Percentiles rank a stretch among this genome's conserved stretches.
These are phyloP conservation scores for Himantopus leucocephalus DNA, from an alignment of 2,113 vertebrate genomes.

Conservation along the genomic window DNA sequence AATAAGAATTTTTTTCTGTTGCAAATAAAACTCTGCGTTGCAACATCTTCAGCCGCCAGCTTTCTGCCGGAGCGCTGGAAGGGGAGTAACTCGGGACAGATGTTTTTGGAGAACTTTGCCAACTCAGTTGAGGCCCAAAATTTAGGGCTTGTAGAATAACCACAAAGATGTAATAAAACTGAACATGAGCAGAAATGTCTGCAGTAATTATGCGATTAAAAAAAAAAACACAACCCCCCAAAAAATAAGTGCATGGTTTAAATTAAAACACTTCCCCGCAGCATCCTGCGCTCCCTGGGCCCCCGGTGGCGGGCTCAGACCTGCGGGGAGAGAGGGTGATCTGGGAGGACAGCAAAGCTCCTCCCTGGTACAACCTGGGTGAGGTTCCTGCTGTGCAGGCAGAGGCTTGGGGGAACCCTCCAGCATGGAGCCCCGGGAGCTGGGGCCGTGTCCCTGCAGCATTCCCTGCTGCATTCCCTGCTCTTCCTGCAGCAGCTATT, in stretches of 20 bases:
- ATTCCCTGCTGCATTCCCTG: not conserved
- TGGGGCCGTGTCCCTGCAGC: rapidly evolving
- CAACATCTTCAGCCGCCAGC: not conserved
- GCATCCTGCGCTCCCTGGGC: not conserved
- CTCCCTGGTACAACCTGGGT: not conserved
- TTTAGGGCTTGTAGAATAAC: slow-evolving; percentile 55
- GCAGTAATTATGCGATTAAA: slow-evolving; percentile 43
- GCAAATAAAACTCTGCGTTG: not conserved
- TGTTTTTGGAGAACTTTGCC: slow-evolving; percentile 12
- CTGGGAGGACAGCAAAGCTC: not conserved
- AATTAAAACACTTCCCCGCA: not conserved
- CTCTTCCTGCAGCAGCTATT: not conserved
- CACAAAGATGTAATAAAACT: slow-evolving; percentile 48
- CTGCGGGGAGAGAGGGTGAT: rapidly evolving
- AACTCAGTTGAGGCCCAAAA: slow-evolving; percentile 44
- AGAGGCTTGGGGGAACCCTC: not conserved
- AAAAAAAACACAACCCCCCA: not conserved
- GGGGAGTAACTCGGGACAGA: not conserved
- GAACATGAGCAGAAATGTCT: slow-evolving; percentile 41
- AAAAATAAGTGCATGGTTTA: not conserved
- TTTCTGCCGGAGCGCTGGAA: not conserved
- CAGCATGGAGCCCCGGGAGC: rapidly evolving
- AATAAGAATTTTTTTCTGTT: not conserved
- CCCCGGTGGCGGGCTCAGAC: not conserved
- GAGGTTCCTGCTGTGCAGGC: not conserved